These are phyloP conservation scores for Eidolon dupreanum DNA, from an alignment of 2,797 vertebrate genomes.

Conservation along the genomic window DNA sequence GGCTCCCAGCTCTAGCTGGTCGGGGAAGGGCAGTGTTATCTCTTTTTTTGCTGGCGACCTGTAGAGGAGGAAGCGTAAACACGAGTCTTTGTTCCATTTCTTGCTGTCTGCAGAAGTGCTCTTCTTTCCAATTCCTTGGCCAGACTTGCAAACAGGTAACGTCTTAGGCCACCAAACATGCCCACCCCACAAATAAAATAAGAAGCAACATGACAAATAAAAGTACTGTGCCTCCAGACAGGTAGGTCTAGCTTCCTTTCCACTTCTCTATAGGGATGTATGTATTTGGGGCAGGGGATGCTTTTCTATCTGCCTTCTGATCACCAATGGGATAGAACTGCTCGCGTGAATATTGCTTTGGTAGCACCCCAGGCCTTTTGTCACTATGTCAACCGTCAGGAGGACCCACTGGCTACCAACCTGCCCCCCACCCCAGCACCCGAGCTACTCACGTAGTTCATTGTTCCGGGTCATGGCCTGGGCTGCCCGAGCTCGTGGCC, in stretches of 20 bases:
- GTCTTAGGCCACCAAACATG: background rate
- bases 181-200: background rate
- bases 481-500: conserved; percentile 93
- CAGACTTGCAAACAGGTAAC: background rate
- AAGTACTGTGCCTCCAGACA: background rate
- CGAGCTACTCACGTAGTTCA: conserved; percentile 90
- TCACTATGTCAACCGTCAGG: background rate
- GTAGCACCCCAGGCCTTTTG: background rate
- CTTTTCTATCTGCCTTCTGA: background rate
- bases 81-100: background rate
- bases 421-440: background rate
- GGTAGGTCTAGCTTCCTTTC: background rate
- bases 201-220: background rate
- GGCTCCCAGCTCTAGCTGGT: background rate
- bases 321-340: background rate
- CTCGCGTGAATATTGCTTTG: background rate
- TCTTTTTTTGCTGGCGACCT: conserved; percentile 88
- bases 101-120: background rate
- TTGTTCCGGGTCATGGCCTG: conserved; percentile 96
- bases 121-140: background rate
- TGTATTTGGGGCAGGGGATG: background rate
- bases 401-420: background rate
- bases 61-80: background rate
- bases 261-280: background rate
- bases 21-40: conserved; percentile 64